phyloP scores from a whole-genome alignment of 2,113 vertebrate genomes.

The Bubo scandiacus region DNA sequence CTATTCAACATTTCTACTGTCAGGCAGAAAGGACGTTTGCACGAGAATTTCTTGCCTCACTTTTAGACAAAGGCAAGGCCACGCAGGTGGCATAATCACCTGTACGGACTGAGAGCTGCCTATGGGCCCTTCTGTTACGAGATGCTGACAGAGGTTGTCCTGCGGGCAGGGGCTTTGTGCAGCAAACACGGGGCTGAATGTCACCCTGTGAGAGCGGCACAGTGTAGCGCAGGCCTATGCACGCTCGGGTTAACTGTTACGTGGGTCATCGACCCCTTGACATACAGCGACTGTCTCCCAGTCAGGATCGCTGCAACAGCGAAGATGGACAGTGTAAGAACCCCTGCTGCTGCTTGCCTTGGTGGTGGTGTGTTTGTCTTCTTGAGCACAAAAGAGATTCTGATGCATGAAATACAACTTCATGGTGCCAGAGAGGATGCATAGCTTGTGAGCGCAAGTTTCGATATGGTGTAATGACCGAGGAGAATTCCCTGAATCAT shows the following conservation, averaged over 20 bases:
- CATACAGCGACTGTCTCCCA: fast-evolving
- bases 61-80: not conserved
- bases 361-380: not conserved
- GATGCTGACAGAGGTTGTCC: not conserved
- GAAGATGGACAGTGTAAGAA: not conserved
- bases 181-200: not conserved
- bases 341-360: not conserved
- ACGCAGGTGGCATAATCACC: not conserved
- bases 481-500: not conserved
- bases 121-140: not conserved
- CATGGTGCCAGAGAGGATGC: not conserved
- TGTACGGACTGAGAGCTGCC: not conserved
- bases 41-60: not conserved
- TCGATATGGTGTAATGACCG: not conserved
- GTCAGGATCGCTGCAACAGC: not conserved
- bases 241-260: fast-evolving
- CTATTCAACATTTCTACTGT: not conserved
- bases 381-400: not conserved
- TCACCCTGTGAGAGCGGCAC: not conserved
- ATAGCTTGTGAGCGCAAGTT: not conserved
- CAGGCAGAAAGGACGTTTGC: not conserved
- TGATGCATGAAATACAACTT: not conserved
- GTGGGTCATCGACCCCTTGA: not conserved
- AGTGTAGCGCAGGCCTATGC: not conserved
- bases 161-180: not conserved